phyloP scores from a whole-genome alignment of 2,113 vertebrate genomes.

The Acinonyx jubatus region DNA sequence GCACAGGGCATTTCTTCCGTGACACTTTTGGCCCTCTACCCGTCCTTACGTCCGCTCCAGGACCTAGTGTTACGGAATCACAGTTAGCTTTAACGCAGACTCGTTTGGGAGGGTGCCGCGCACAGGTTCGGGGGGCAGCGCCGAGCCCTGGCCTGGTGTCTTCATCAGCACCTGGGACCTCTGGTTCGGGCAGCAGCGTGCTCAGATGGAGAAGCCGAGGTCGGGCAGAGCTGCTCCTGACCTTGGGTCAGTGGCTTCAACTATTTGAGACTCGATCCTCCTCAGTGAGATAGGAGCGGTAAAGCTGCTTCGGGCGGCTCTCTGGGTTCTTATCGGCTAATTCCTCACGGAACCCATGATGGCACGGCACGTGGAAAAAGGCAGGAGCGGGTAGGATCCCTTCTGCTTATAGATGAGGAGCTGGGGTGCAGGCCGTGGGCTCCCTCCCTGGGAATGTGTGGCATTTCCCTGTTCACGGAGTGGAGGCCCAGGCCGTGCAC shows the following conservation, averaged over 20 bases:
- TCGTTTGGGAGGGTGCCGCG: background rate
- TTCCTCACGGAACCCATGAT: background rate
- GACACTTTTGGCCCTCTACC: background rate
- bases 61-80: constrained; percentile 54
- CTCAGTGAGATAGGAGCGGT: background rate
- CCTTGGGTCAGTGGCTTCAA: background rate
- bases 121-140: background rate
- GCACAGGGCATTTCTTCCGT: background rate
- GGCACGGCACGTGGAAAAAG: background rate
- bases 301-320: background rate
- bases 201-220: background rate
- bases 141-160: background rate
- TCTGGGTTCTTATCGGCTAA: background rate
- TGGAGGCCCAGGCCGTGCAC: background rate
- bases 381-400: background rate
- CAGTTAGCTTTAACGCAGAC: background rate
- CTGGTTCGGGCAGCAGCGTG: background rate
- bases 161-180: background rate
- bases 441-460: background rate
- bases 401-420: background rate
- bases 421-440: background rate
- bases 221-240: background rate
- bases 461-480: background rate
- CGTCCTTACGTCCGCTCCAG: constrained; percentile 62
- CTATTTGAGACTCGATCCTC: background rate